These are phyloP conservation scores for Dermolepida albohirtum DNA, from an alignment of 2,888 invertebrate genomes.

Conservation along the genomic window DNA sequence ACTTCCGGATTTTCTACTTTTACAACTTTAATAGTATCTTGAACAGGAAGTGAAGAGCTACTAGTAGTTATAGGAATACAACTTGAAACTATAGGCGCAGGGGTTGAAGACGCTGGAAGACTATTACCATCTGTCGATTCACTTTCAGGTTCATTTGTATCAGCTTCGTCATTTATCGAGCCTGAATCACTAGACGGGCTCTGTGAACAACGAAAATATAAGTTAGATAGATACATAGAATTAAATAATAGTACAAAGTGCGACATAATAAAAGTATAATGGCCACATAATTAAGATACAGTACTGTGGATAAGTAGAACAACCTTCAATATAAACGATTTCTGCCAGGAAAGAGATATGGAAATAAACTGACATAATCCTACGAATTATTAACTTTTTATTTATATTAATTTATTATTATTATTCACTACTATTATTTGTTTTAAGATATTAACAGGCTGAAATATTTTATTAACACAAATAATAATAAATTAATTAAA, in stretches of 20 bases:
- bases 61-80: constrained; percentile 9
- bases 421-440: no score
- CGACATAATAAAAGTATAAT: no score
- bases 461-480: no score
- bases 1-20: constrained; percentile 27
- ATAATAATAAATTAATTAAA: no score
- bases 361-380: no score
- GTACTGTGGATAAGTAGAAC: no score
- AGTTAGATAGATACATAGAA: not conserved
- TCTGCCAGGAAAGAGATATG: no score
- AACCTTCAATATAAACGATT: no score
- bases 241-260: not conserved
- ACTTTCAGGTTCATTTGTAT: constrained; percentile 61
- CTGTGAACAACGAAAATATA: constrained; percentile 60
- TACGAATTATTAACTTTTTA: no score
- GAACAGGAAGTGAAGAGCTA: constrained; percentile 18
- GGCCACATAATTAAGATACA: no score
- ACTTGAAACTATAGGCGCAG: constrained; percentile 27
- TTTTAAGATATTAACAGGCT: no score
- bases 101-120: constrained; percentile 40
- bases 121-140: constrained; percentile 64
- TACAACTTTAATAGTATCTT: constrained; percentile 12
- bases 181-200: constrained; percentile 87
- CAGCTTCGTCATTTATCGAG: constrained; percentile 78
- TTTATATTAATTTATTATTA: no score